Percentiles rank a stretch among this genome's conserved stretches.
phyloP scores from a whole-genome alignment of 1,140 invertebrate species.

The Centruroides sculpturatus region DNA sequence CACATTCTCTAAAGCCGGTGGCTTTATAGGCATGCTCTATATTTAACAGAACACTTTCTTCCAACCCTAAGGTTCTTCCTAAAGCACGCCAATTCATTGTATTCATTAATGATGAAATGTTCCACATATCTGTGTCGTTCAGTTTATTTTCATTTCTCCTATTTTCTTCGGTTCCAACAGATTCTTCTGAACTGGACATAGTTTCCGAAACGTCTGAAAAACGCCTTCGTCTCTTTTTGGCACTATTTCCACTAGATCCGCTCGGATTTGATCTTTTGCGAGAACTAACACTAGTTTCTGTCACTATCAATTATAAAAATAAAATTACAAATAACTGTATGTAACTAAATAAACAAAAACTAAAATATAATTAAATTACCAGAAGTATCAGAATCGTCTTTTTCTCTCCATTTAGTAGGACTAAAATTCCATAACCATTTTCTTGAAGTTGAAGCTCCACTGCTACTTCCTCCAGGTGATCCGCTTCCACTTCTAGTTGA shows the following conservation, averaged over 20 bases:
- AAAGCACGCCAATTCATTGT: slow-evolving; percentile 19
- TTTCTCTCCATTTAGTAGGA: not conserved
- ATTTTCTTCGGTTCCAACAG: not conserved
- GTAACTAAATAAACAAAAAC: not conserved
- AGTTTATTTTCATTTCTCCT: not conserved
- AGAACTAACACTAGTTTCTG: not conserved
- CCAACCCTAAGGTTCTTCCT: slow-evolving; percentile 20
- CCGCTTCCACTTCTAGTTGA: not conserved
- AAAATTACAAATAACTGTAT: not conserved
- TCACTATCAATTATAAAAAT: not conserved
- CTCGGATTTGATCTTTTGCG: slow-evolving; percentile 2
- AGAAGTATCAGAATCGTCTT: not conserved
- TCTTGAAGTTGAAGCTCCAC: slow-evolving; percentile 1
- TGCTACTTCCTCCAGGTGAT: not conserved
- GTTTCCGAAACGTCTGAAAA: slow-evolving; percentile 2
- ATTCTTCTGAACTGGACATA: slow-evolving; percentile 3
- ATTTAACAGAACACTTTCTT: slow-evolving; percentile 21
- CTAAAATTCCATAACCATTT: not conserved
- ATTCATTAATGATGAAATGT: slow-evolving; percentile 18
- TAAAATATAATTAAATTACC: not conserved
- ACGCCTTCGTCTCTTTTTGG: not conserved
- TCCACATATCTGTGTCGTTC: slow-evolving; percentile 20
- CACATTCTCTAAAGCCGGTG: slow-evolving; percentile 21
- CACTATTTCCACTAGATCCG: not conserved
- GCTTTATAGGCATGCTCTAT: slow-evolving; percentile 19